Evolutionary conservation across 2,888 invertebrate species (phyloP).

Genomic region (Proisotoma minuta): DNA sequence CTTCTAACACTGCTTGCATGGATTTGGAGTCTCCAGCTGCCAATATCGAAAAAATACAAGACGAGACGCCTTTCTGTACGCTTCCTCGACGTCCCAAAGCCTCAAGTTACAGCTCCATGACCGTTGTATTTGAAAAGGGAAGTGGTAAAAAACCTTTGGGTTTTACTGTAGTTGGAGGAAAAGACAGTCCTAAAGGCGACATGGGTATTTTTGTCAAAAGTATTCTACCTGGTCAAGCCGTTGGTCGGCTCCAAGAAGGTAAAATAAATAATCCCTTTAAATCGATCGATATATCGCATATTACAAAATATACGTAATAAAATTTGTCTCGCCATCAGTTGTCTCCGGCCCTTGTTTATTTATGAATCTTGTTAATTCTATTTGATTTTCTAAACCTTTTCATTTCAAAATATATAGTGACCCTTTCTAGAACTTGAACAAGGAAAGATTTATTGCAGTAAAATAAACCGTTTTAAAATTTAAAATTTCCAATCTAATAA

Average conservation of each 20-base stretch:
- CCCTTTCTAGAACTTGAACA: too few relatives aligned
- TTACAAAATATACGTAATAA: not conserved
- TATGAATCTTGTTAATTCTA: too few relatives aligned
- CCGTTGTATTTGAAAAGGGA: constrained; percentile 67
- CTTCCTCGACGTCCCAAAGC: constrained; percentile 66
- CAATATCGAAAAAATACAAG: constrained; percentile 35
- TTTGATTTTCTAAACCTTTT: too few relatives aligned
- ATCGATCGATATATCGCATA: too few relatives aligned
- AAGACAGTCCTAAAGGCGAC: constrained; percentile 78
- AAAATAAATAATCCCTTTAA: too few relatives aligned
- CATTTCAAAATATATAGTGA: too few relatives aligned
- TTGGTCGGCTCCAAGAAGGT: constrained; percentile 81
- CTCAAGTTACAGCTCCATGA: constrained; percentile 65
- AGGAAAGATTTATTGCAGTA: not conserved
- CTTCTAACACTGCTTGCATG: constrained; percentile 39
- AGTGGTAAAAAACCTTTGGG: constrained; percentile 78
- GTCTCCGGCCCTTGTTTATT: too few relatives aligned
- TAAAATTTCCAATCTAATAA: not conserved
- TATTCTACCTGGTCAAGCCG: constrained; percentile 80
- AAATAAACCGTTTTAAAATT: not conserved
- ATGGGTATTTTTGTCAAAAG: constrained; percentile 88
- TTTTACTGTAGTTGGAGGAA: constrained; percentile 84
- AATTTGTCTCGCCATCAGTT: not conserved
- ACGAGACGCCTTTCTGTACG: constrained; percentile 59
- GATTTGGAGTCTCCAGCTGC: constrained; percentile 37